Evolutionary conservation across 2,888 invertebrate genomes (phyloP).

Genomic region (Embidobia sp.): DNA sequence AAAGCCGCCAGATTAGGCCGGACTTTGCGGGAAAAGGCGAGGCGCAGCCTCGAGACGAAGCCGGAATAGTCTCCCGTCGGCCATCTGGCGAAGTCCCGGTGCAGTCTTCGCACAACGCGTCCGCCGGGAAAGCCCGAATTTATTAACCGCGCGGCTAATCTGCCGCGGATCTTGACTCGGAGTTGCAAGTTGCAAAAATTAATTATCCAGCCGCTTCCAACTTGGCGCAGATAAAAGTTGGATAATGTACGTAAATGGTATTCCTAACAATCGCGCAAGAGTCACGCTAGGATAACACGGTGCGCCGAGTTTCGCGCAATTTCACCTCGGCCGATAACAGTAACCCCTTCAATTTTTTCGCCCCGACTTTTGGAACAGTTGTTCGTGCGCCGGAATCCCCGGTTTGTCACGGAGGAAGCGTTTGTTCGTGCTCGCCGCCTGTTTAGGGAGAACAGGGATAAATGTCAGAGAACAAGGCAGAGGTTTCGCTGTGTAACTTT

Average conservation of each 20-base stretch:
- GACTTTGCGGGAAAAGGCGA: conserved; percentile 43
- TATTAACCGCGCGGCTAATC: too few species aligned
- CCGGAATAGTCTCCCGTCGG: conserved; percentile 21
- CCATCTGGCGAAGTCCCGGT: conserved; percentile 25
- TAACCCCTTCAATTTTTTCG: too few species aligned
- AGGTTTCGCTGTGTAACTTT: too few species aligned
- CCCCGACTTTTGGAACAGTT: too few species aligned
- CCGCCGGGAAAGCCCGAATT: not conserved
- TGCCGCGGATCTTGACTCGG: too few species aligned
- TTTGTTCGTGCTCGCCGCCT: too few species aligned
- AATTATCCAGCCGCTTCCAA: conserved; percentile 26
- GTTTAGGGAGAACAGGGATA: too few species aligned
- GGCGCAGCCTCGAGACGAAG: conserved; percentile 22
- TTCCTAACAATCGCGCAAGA: conserved; percentile 31
- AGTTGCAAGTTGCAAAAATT: too few species aligned
- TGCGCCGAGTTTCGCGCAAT: conserved; percentile 36
- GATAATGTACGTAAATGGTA: conserved; percentile 39
- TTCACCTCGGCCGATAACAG: too few species aligned
- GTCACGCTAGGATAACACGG: conserved; percentile 40
- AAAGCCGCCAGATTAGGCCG: conserved; percentile 25
- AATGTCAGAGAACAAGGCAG: too few species aligned
- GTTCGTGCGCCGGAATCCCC: too few species aligned
- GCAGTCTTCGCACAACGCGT: not conserved
- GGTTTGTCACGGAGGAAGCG: too few species aligned
- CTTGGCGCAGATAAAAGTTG: conserved; percentile 34